These are phyloP conservation scores for Phengaris alcon DNA, from an alignment of 2,888 invertebrate species.

Conservation along the genomic window DNA sequence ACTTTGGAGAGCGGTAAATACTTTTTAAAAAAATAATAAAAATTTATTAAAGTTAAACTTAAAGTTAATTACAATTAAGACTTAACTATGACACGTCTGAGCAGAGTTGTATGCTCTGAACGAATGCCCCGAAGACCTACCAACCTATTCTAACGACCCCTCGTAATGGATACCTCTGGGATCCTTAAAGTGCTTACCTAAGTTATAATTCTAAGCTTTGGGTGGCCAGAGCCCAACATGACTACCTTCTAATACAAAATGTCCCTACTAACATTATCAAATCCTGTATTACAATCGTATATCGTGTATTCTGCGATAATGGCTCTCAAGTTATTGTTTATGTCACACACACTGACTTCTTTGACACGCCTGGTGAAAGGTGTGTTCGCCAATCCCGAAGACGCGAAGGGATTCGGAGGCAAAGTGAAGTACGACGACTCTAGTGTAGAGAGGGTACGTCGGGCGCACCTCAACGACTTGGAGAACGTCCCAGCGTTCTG, in stretches of 20 bases:
- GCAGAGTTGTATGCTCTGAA: too few species aligned
- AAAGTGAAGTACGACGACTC: slow-evolving; percentile 63
- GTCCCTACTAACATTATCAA: not conserved
- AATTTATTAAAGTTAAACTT: too few species aligned
- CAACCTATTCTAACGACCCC: too few species aligned
- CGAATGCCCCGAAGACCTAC: too few species aligned
- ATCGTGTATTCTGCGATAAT: slow-evolving; percentile 59
- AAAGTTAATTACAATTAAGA: too few species aligned
- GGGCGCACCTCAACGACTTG: slow-evolving; percentile 85
- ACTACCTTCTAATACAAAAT: slow-evolving; percentile 1
- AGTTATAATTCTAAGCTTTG: too few species aligned
- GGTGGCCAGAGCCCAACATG: too few species aligned
- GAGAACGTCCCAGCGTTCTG: slow-evolving; percentile 85
- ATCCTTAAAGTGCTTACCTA: too few species aligned
- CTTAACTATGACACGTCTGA: too few species aligned
- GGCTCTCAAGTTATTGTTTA: slow-evolving; percentile 54
- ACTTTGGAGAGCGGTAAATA: too few species aligned
- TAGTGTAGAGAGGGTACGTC: slow-evolving; percentile 58
- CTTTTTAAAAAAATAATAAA: too few species aligned
- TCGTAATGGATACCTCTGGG: too few species aligned
- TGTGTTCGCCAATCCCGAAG: slow-evolving; percentile 62
- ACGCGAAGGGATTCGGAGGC: slow-evolving; percentile 50
- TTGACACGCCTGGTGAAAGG: slow-evolving; percentile 50
- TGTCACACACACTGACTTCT: slow-evolving; percentile 52
- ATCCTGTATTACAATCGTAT: slow-evolving; percentile 13